Base-by-base conservation (phyloP, 2,888 invertebrate genomes). In the Allolobophora icterica region DNA sequence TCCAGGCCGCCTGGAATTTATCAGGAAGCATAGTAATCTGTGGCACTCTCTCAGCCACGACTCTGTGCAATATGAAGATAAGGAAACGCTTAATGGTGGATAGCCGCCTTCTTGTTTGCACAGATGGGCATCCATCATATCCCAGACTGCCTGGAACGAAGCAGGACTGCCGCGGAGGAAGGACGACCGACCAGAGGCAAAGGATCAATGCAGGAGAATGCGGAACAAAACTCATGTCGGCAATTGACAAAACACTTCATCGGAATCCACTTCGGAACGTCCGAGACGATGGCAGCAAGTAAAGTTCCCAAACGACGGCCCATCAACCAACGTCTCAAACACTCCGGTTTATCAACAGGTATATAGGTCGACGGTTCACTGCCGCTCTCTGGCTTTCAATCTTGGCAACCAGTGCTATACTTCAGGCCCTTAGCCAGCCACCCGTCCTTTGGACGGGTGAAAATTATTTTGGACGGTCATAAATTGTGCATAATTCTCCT, bases 1-100 rank as follows among this genome's bases (percentile, higher is more conserved):
- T 71, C 71, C 71, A 71, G 71, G n/a, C 71, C n/a, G 71, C 71
- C 71, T 71, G 71, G 71, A 71, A 71, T 71, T 71, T 71, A 71
- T 71, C 71, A 71, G n/a, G 71, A 71, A 71, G 71, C 71, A 71
- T 71, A 71, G 71, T 71, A 71, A 71, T 71, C 71, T 30, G n/a
- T 71, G 71, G 71, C 71, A 71, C 52, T 52, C 52, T 52, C 52
- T 52, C 24, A 52, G 52, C 52, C 52, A 4, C 30, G 71, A 71
- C 71, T 71, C 71, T 71, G 71, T 71, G 71, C n/a, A 71, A 71
- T 71, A 71, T 71, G 71, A 11, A n/a, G 71, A 71, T 71, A 71
- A 71, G 71, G 71, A 71, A n/a, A 71, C 71, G 71, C 71, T n/a
- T 71, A 71, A 71, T 71, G 71, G 71, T n/a, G 71, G 71, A 71